These are phyloP conservation scores for Phaethornis superciliosus DNA, from an alignment of 2,113 vertebrate species.

Conservation along the genomic window DNA sequence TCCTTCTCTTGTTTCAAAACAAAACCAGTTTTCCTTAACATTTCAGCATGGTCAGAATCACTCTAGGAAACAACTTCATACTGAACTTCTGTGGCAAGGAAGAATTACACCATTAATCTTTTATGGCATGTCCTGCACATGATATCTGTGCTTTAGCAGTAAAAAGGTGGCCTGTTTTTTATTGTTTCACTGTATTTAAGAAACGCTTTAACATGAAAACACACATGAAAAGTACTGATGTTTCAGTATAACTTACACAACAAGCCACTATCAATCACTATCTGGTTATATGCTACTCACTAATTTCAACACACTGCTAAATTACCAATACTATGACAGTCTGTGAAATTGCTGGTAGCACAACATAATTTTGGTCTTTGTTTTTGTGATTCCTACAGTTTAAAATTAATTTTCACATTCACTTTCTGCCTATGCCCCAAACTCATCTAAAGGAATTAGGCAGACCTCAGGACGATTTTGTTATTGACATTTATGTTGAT, in stretches of 20 bases:
- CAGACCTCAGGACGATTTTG: slow-evolving; percentile 64
- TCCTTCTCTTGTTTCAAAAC: background rate
- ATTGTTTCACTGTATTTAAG: background rate
- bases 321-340: background rate
- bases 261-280: background rate
- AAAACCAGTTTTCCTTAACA: background rate
- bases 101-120: slow-evolving; percentile 40
- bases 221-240: background rate
- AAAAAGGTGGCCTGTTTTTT: background rate
- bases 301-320: background rate
- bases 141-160: background rate
- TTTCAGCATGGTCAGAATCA: background rate
- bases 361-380: background rate
- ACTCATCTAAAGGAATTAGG: slow-evolving; percentile 76
- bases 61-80: slow-evolving; percentile 9
- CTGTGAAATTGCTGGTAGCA: background rate
- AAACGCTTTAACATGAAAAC: background rate
- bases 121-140: background rate
- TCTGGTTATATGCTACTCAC: background rate
- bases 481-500: slow-evolving; percentile 81
- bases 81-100: slow-evolving; percentile 32
- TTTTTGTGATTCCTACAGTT: slow-evolving; percentile 22
- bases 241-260: background rate
- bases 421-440: slow-evolving; percentile 65
- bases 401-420: slow-evolving; percentile 69